A percentile compares a stretch with the other conserved stretches of the same genome.
phyloP scores from a whole-genome alignment of 1,140 invertebrate genomes.

The Trypoxylus dichotomus region DNA sequence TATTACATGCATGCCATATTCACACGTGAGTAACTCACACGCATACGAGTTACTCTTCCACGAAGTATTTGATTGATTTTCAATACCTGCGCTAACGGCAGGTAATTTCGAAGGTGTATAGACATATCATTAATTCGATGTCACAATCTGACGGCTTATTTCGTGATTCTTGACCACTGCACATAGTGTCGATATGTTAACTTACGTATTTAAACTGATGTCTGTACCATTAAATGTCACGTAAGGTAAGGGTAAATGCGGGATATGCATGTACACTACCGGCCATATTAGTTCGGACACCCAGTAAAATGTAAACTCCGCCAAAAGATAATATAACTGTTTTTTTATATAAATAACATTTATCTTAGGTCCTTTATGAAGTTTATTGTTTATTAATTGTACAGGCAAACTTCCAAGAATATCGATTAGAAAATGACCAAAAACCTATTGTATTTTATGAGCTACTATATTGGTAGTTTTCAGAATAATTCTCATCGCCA shows the following conservation, averaged over 20 bases:
- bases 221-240: neutral
- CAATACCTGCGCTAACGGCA: neutral
- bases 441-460: too few relatives aligned
- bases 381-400: too few relatives aligned
- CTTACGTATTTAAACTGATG: neutral
- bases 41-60: neutral
- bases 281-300: too few relatives aligned
- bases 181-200: neutral
- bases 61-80: conserved; percentile 3
- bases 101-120: neutral
- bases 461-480: too few relatives aligned
- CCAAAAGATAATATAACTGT: too few relatives aligned
- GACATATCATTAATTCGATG: neutral
- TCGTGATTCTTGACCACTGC: neutral
- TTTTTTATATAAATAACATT: too few relatives aligned
- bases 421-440: too few relatives aligned
- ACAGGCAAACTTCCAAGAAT: too few relatives aligned
- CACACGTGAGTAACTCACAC: neutral
- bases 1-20: neutral
- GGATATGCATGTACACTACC: too few relatives aligned
- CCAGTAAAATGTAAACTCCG: too few relatives aligned
- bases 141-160: neutral
- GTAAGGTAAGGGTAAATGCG: neutral
- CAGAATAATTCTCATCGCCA: too few relatives aligned
- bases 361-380: too few relatives aligned